Percentiles rank a stretch among this genome's conserved stretches.
Evolutionary conservation across 2,113 vertebrate genomes (phyloP).

Genomic region (Leucosticte australis): DNA sequence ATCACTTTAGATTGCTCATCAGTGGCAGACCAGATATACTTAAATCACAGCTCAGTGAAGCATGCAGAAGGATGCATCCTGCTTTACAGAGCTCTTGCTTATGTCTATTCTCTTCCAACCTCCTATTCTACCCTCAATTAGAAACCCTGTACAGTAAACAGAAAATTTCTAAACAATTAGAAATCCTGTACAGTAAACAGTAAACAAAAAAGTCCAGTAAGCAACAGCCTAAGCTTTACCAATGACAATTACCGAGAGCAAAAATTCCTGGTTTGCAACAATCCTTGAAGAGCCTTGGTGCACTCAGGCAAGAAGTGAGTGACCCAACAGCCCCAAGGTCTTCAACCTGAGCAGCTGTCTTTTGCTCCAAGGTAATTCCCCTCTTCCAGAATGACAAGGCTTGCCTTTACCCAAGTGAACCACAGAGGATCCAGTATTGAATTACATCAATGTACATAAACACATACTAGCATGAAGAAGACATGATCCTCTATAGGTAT

Average conservation of each 20-base stretch:
- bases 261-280: not conserved
- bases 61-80: not conserved
- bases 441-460: not conserved
- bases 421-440: not conserved
- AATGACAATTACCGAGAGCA: not conserved
- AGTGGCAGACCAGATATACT: not conserved
- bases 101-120: not conserved
- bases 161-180: not conserved
- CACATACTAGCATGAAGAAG: not conserved
- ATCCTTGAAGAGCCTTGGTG: not conserved
- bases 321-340: not conserved
- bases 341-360: not conserved
- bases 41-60: not conserved
- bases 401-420: not conserved
- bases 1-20: not conserved
- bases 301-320: not conserved
- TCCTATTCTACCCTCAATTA: not conserved
- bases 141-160: not conserved
- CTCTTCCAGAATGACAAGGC: not conserved
- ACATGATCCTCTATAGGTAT: not conserved
- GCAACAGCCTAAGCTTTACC: not conserved
- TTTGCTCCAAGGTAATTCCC: not conserved
- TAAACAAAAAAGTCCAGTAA: not conserved
- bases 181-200: not conserved
- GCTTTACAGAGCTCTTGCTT: not conserved